Evolutionary conservation across 1,140 invertebrate species (phyloP).

Genomic region (Drosophila paulistorum): DNA sequence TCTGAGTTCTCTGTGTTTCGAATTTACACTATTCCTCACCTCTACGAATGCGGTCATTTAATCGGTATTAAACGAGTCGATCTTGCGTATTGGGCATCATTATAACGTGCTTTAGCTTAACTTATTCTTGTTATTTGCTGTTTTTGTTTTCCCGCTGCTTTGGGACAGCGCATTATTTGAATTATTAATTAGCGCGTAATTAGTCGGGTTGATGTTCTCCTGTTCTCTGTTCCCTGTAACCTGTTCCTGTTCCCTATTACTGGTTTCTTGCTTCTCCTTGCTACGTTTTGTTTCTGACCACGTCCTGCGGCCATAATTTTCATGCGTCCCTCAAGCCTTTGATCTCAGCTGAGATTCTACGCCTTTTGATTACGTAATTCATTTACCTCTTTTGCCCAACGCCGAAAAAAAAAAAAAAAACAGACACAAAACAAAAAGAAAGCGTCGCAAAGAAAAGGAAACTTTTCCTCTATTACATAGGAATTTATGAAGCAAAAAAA

Average conservation of each 20-base stretch:
- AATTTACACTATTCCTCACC: no score
- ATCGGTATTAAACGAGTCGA: constrained; percentile 27
- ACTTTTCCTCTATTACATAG: constrained; percentile 42
- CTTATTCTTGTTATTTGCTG: constrained; percentile 31
- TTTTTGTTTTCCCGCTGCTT: constrained; percentile 39
- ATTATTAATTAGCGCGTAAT: constrained; percentile 80
- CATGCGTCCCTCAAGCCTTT: constrained; percentile 57
- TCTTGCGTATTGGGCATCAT: background rate
- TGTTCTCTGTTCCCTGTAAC: background rate
- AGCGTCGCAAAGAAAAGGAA: background rate
- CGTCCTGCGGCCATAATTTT: constrained; percentile 74
- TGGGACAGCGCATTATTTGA: constrained; percentile 71
- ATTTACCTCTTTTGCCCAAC: constrained; percentile 53
- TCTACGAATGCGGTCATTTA: background rate
- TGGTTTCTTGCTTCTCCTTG: constrained; percentile 3
- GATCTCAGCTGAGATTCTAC: constrained; percentile 61
- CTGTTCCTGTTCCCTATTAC: background rate
- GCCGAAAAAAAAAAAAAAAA: constrained; percentile 20
- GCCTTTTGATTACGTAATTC: constrained; percentile 77
- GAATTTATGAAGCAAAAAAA: constrained; percentile 65
- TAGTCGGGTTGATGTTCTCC: constrained; percentile 64
- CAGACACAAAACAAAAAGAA: background rate
- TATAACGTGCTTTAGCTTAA: constrained; percentile 14
- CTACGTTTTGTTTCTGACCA: constrained; percentile 46
- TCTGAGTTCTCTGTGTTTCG: no score